These are phyloP conservation scores for Drosophila sechellia DNA, from an alignment of 1,140 invertebrate species.

Conservation along the genomic window DNA sequence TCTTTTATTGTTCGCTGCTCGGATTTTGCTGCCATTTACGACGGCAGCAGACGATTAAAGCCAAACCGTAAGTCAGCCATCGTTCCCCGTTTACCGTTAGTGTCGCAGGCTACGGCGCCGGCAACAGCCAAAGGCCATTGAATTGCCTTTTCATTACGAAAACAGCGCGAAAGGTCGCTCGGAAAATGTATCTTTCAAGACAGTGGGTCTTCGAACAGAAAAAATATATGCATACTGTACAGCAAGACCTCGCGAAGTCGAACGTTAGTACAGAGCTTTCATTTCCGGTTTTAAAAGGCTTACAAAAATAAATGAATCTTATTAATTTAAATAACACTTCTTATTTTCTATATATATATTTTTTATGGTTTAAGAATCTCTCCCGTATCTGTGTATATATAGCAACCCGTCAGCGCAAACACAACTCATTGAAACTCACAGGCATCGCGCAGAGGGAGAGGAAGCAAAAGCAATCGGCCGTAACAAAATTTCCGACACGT, in stretches of 20 bases:
- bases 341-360: background rate
- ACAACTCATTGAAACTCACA: conserved; percentile 40
- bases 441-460: conserved; percentile 22
- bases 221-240: conserved; percentile 1
- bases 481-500: conserved; percentile 82
- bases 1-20: conserved; percentile 65
- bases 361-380: conserved; percentile 1
- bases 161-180: conserved; percentile 19
- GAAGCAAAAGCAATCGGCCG: conserved; percentile 74
- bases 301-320: background rate
- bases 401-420: conserved; percentile 20
- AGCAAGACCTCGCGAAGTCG: background rate
- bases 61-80: conserved; percentile 60
- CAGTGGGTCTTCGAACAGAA: background rate
- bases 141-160: conserved; percentile 72
- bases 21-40: conserved; percentile 39
- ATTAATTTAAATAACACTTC: background rate
- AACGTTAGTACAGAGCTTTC: too few species aligned
- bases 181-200: conserved; percentile 28
- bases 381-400: conserved; percentile 8
- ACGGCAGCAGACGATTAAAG: conserved; percentile 43
- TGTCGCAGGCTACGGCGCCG: conserved; percentile 26
- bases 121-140: conserved; percentile 73
- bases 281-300: background rate
- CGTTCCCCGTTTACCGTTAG: conserved; percentile 62